These are phyloP conservation scores for Neodiprion virginianus DNA, from an alignment of 1,140 invertebrate genomes.

Conservation along the genomic window DNA sequence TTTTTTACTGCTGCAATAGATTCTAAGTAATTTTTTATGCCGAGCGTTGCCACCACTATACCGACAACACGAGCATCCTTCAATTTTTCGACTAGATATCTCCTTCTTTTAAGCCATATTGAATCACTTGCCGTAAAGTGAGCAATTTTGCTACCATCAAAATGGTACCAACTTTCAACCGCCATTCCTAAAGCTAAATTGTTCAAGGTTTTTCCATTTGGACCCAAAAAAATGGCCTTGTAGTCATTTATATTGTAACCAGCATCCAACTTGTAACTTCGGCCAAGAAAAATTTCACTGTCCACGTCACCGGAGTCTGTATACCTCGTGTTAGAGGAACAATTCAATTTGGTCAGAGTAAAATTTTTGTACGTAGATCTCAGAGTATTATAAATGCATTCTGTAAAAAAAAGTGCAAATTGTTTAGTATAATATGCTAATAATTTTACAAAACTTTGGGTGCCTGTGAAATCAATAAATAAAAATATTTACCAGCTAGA, in stretches of 20 bases:
- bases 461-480: slow-evolving; percentile 8
- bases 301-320: slow-evolving; percentile 30
- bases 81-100: slow-evolving; percentile 85
- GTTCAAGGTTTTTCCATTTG: slow-evolving; percentile 57
- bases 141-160: slow-evolving; percentile 51
- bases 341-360: slow-evolving; percentile 49
- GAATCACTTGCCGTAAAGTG: slow-evolving; percentile 58
- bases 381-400: slow-evolving; percentile 38
- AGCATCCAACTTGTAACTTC: slow-evolving; percentile 46
- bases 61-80: slow-evolving; percentile 88
- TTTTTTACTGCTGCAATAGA: slow-evolving; percentile 79
- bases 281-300: slow-evolving; percentile 43
- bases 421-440: slow-evolving; percentile 30
- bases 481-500: slow-evolving; percentile 62
- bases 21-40: slow-evolving; percentile 79
- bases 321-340: slow-evolving; percentile 48
- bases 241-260: slow-evolving; percentile 52
- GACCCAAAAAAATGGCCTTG: slow-evolving; percentile 66
- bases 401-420: slow-evolving; percentile 35
- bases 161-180: slow-evolving; percentile 61
- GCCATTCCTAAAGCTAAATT: slow-evolving; percentile 64
- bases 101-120: slow-evolving; percentile 76
- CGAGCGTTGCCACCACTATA: slow-evolving; percentile 87
- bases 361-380: slow-evolving; percentile 41
- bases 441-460: slow-evolving; percentile 17